phyloP scores from a whole-genome alignment of 1,140 invertebrate genomes.

The Aphaenogaster floridana region DNA sequence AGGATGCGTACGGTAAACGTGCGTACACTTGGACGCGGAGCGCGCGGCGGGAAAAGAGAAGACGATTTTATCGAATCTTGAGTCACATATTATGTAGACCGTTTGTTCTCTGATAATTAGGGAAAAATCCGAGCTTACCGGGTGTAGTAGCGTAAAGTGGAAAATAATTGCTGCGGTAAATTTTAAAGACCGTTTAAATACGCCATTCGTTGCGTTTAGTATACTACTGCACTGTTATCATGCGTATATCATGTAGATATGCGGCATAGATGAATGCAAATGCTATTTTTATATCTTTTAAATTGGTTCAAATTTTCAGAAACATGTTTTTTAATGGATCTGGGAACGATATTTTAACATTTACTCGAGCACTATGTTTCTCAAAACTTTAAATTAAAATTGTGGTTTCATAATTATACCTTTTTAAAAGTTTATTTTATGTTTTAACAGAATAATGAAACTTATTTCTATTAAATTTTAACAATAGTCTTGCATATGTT shows the following conservation, averaged over 20 bases:
- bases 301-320: background rate
- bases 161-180: conserved; percentile 52
- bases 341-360: background rate
- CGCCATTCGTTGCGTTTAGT: conserved; percentile 24
- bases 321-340: background rate
- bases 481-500: background rate
- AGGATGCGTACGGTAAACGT: conserved; percentile 21
- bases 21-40: background rate
- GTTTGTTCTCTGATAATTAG: conserved; percentile 43
- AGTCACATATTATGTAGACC: background rate
- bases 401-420: background rate
- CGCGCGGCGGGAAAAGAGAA: background rate
- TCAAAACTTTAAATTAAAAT: background rate
- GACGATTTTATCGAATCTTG: conserved; percentile 51
- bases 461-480: background rate
- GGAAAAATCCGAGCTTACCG: conserved; percentile 18
- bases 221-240: background rate
- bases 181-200: conserved; percentile 48
- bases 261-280: background rate
- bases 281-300: background rate
- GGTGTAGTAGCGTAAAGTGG: conserved; percentile 38
- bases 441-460: background rate
- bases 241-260: background rate
- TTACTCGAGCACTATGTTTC: background rate
- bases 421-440: conserved; percentile 7